phyloP scores from a whole-genome alignment of 1,140 invertebrate species.

The Ganaspis sp. region DNA sequence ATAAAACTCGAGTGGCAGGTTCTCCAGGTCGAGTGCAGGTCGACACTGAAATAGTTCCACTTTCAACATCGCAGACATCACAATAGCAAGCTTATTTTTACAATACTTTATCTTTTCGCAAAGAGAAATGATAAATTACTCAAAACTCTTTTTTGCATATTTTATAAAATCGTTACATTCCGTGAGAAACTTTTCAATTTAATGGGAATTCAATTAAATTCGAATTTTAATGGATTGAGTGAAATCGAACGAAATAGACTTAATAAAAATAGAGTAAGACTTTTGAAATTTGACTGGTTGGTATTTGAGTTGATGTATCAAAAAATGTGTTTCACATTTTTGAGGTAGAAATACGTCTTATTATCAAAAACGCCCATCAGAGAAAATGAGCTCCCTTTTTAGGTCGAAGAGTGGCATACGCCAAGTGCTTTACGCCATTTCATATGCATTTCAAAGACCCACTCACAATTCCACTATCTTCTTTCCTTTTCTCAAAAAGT shows the following conservation, averaged over 20 bases:
- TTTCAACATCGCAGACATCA: conserved; percentile 32
- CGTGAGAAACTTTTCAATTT: too few species aligned
- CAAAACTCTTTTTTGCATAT: too few species aligned
- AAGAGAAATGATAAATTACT: too few species aligned
- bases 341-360: too few species aligned
- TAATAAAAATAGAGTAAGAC: too few species aligned
- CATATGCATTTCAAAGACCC: conserved; percentile 18
- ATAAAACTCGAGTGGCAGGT: conserved; percentile 30
- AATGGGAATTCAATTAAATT: too few species aligned
- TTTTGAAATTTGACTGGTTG: too few species aligned
- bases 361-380: conserved; percentile 4
- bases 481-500: background rate
- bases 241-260: too few species aligned
- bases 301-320: too few species aligned
- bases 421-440: background rate
- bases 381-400: conserved; percentile 14
- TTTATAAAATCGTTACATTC: too few species aligned
- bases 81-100: conserved; percentile 1
- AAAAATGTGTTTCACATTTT: too few species aligned
- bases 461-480: conserved; percentile 9
- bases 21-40: conserved; percentile 36
- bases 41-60: conserved; percentile 33
- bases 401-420: background rate
- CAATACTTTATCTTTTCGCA: background rate
- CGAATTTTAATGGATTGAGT: too few species aligned